These are phyloP conservation scores for Trachelipus rathkii DNA, from an alignment of 1,140 invertebrate species.

Conservation along the genomic window DNA sequence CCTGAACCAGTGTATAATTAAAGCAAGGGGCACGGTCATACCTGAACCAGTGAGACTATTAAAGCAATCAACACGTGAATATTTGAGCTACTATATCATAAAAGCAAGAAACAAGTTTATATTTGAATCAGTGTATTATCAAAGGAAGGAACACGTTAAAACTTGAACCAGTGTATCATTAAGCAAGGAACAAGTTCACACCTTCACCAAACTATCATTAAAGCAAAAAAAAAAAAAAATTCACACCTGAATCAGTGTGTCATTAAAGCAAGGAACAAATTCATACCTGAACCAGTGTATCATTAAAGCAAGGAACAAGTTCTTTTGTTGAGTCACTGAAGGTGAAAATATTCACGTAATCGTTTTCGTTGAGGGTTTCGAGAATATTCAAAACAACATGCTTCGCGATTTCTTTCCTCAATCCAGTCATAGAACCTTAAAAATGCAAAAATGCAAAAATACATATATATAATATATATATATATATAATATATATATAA, in stretches of 20 bases:
- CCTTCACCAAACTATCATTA: slow-evolving; percentile 65
- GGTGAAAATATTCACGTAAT: slow-evolving; percentile 88
- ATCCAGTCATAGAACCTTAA: slow-evolving; percentile 94
- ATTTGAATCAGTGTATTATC: no score
- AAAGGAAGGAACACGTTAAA: no score
- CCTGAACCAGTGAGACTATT: slow-evolving; percentile 73
- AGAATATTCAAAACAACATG: slow-evolving; percentile 84
- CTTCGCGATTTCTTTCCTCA: slow-evolving; percentile 84
- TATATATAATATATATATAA: no score
- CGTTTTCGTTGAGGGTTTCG: slow-evolving; percentile 95
- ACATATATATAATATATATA: no score
- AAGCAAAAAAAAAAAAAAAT: no score
- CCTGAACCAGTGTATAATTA: no score
- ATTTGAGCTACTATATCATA: no score
- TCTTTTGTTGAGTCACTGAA: slow-evolving; percentile 64
- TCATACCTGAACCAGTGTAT: slow-evolving; percentile 71
- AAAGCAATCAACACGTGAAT: slow-evolving; percentile 74
- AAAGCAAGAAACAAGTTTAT: no score
- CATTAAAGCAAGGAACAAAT: no score
- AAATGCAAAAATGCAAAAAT: neutral
- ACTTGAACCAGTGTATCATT: no score
- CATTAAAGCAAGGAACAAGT: slow-evolving; percentile 74
- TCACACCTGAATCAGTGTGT: no score
- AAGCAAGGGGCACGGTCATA: slow-evolving; percentile 48
- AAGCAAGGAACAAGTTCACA: slow-evolving; percentile 48